These are phyloP conservation scores for Ethmia dodecea DNA, from an alignment of 2,888 invertebrate genomes.

Conservation along the genomic window DNA sequence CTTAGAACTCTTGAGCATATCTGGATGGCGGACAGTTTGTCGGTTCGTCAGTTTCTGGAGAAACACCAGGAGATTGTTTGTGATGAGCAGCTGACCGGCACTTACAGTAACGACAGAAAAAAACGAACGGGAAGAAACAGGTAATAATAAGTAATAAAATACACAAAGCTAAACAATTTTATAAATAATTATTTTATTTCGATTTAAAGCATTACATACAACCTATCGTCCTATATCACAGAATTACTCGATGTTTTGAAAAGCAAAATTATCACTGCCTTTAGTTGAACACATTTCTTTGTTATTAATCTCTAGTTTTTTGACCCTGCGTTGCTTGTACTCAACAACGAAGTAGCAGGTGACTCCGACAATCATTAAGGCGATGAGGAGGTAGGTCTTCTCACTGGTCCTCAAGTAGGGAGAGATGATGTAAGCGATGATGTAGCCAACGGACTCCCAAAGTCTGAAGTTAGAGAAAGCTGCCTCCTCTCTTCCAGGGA, in stretches of 20 bases:
- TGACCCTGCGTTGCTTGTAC: conserved; percentile 35
- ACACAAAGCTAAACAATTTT: too few species aligned
- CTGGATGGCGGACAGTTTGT: too few species aligned
- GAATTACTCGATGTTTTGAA: conserved; percentile 40
- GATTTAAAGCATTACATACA: too few species aligned
- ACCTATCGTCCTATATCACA: too few species aligned
- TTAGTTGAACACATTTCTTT: conserved; percentile 29
- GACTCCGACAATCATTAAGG: conserved; percentile 68
- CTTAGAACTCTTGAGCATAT: too few species aligned
- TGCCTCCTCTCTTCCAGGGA: conserved; percentile 79
- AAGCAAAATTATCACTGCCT: conserved; percentile 58
- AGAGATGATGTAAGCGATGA: conserved; percentile 79
- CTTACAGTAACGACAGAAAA: too few species aligned
- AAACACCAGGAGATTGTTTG: too few species aligned
- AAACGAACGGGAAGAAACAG: too few species aligned
- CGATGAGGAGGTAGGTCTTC: conserved; percentile 74
- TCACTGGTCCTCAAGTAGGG: conserved; percentile 66
- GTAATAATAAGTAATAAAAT: too few species aligned
- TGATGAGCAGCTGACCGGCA: too few species aligned
- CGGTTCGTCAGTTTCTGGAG: too few species aligned
- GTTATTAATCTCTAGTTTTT: conserved; percentile 27
- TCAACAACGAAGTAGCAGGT: conserved; percentile 70
- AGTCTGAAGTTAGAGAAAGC: conserved; percentile 84
- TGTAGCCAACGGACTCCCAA: conserved; percentile 83
- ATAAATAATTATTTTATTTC: too few species aligned